phyloP scores from a whole-genome alignment of 2,113 vertebrate genomes.

The Mionectes macconnelli region DNA sequence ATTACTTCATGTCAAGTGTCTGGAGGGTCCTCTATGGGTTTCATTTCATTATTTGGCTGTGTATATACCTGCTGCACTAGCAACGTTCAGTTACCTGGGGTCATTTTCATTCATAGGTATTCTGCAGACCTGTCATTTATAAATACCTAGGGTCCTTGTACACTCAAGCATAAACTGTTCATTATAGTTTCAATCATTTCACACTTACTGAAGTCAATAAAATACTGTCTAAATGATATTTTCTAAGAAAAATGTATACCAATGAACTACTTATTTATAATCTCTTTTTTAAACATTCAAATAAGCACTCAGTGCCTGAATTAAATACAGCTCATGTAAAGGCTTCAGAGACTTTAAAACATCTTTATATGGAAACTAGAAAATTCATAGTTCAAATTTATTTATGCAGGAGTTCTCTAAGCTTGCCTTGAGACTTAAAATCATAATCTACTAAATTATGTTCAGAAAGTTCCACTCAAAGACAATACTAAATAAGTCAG shows the following conservation, averaged over 20 bases:
- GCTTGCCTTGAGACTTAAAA: slow-evolving; percentile 41
- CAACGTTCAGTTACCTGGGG: slow-evolving; percentile 57
- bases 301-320: slow-evolving; percentile 17
- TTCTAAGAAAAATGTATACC: slow-evolving; percentile 29
- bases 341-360: slow-evolving; percentile 44
- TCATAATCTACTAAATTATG: background rate
- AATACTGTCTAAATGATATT: slow-evolving; percentile 17
- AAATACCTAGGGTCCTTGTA: slow-evolving; percentile 59
- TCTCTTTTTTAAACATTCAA: slow-evolving; percentile 35
- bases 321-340: slow-evolving; percentile 30
- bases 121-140: slow-evolving; percentile 62
- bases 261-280: slow-evolving; percentile 43
- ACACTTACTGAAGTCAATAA: slow-evolving; percentile 50
- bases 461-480: slow-evolving; percentile 8
- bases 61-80: slow-evolving; percentile 40
- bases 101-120: slow-evolving; percentile 71
- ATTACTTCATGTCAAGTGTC: slow-evolving; percentile 41
- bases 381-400: slow-evolving; percentile 33
- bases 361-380: background rate
- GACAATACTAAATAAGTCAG: background rate
- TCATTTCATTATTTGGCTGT: slow-evolving; percentile 63
- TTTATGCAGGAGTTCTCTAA: background rate
- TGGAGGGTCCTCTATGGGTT: slow-evolving; percentile 47
- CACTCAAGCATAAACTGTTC: slow-evolving; percentile 61
- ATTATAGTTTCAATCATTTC: slow-evolving; percentile 68